Base-by-base conservation (phyloP, 2,797 vertebrate species). In the Sebastes miniatus region DNA sequence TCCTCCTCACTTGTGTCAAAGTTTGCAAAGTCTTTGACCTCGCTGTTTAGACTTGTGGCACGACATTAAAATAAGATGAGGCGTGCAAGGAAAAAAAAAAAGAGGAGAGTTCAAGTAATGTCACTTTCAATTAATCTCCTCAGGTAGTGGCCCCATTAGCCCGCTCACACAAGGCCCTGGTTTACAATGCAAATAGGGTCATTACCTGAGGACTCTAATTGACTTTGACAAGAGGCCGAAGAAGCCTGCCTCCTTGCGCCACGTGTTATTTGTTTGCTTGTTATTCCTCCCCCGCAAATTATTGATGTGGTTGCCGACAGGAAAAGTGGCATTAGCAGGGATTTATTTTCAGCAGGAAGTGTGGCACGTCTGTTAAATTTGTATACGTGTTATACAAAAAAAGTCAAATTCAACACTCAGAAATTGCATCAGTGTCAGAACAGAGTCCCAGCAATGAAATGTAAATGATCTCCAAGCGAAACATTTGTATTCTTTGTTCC, bases 91-190 rank as follows among this genome's bases (percentile, higher is more conserved):
- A 18, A 1, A 16, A 20, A 31, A 20, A 20, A 96, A 93, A 58
- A 74, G 77, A 85, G 95, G 95, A 94, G 95, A 96, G 97, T 97
- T 98, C 96, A 97, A 96, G 95, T 96, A 93, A 96, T 97, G 97
- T 97, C 97, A 96, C 96, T 97, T 97, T 97, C 96, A 97, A 98
- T 98, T 97, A 97, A 96, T 96, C 95, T 96, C 95, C 93, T 96
- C 96, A 95, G 96, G 96, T 97, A 96, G 95, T 95, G 95, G 96
- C 96, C 96, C 97, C 96, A 97, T 98, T 98, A 97, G 97, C 96
- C 96, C 94, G 94, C 95, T 95, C 95, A 96, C 95, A 96, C 96
- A 94, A 96, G 95, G 94, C 95, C 96, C 96, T 94, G 91, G 94
- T 96, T 97, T 96, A 95, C 96, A 96, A 97, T 97, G 97, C 97